Percentiles rank a stretch among this genome's conserved stretches.
Conservation (phyloP, 2,888 invertebrate species). For the Siphlonurus alternatus region DNA sequence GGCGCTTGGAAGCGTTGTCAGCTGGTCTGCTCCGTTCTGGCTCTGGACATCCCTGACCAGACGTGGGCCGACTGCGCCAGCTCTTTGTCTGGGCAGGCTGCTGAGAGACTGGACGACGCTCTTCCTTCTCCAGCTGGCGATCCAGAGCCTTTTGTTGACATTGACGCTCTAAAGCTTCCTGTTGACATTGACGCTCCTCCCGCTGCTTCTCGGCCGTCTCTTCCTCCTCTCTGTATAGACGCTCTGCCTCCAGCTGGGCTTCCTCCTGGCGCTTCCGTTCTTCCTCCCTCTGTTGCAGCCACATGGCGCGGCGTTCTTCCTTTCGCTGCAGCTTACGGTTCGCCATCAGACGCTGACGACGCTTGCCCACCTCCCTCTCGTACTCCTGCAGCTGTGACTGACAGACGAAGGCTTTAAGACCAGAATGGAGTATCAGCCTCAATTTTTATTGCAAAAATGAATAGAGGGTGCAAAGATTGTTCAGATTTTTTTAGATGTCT, state of each 20-base stretch:
- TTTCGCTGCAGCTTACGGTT: constrained; percentile 17
- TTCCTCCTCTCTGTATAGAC: neutral
- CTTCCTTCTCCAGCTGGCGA: constrained; percentile 4
- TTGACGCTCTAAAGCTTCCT: constrained; percentile 18
- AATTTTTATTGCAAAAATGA: no score
- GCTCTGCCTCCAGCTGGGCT: neutral
- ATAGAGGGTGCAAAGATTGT: constrained; percentile 28
- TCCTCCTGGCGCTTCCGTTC: neutral
- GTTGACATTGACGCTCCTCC: constrained; percentile 4
- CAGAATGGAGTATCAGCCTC: no score
- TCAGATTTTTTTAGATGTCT: no score
- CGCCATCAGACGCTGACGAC: constrained; percentile 23
- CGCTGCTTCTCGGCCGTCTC: neutral
- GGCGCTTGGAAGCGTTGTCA: neutral
- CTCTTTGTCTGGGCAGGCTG: neutral
- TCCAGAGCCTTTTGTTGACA: constrained; percentile 16
- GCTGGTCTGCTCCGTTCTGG: neutral
- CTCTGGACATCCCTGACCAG: neutral
- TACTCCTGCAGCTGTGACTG: neutral
- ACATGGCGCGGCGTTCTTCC: constrained; percentile 25
- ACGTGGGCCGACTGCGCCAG: neutral
- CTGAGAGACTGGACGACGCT: neutral
- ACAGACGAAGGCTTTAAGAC: no score
- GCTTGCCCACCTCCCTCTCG: constrained; percentile 20
- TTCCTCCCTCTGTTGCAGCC: neutral